Base-by-base conservation (phyloP, 2,797 vertebrate species). In the Staurois parvus region DNA sequence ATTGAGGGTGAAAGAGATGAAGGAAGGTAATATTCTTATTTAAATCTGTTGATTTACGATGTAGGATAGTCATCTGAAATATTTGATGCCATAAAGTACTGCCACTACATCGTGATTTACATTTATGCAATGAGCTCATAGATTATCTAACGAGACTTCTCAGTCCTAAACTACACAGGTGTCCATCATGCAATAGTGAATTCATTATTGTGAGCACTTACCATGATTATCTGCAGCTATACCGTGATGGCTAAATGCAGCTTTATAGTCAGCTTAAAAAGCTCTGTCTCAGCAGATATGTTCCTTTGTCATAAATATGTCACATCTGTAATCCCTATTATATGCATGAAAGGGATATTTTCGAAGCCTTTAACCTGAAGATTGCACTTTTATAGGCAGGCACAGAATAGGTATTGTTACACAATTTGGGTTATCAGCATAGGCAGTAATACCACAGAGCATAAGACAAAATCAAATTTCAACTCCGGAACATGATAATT, bases 161-260 rank as follows among this genome's bases (percentile, higher is more conserved):
- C 21, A 37, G 13, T 62, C 21, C 29, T 12, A 19, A 28, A 42
- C 75, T 26, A 7, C 24, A 37, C 32, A 40, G 34, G 56, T 66
- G 24, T 66, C 56, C 34, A 77, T 66, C 34, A 64, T 66, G 24
- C 26, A 4, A 34, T 24, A 12, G 56, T 76, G 59, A 26, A n/a
- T 76, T 24, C 34, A 64, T 59, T 70, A 34, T 34, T 21, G 15
- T 29, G 26, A 62, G 75, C 76, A 77, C 76, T 77, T 42, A 77
- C 59, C 76, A 66, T 66, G 56, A 77, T 77, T 77, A 62, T 66
- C 21, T 64, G 59, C 59, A 66, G 24, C 37, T n/a, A 64, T 8
- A 26, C n/a, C 19, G 4, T 66, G 15, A 77, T 40, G 28, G 59
- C 76, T 40, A 64, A 77, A 37, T 77, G 56, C 73, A 75, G 3